phyloP scores from a whole-genome alignment of 2,113 vertebrate genomes.

The cat (Felis catus) region F.catus_Fca126_mat1.0 CM031425.1:34877001-34877500 shows the following conservation, averaged over 20 bases:
- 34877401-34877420: neutral
- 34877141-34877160: neutral
- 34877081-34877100: neutral
- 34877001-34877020: neutral
- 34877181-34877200: neutral
- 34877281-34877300: neutral
- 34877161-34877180: neutral
- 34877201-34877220: neutral
- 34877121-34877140: neutral
- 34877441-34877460: too few relatives aligned
- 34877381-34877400: neutral
- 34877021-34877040: neutral
- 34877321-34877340: neutral
- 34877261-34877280: neutral
- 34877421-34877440: too few relatives aligned
- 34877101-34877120: rapidly evolving
- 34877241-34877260: neutral
- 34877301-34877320: neutral
- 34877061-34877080: too few relatives aligned
- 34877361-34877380: neutral
- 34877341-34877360: neutral
- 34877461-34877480: neutral
- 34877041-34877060: neutral
- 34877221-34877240: neutral
- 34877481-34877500: neutral